Conservation (phyloP, 2,113 vertebrate genomes). For the Platysteira castanea region DNA sequence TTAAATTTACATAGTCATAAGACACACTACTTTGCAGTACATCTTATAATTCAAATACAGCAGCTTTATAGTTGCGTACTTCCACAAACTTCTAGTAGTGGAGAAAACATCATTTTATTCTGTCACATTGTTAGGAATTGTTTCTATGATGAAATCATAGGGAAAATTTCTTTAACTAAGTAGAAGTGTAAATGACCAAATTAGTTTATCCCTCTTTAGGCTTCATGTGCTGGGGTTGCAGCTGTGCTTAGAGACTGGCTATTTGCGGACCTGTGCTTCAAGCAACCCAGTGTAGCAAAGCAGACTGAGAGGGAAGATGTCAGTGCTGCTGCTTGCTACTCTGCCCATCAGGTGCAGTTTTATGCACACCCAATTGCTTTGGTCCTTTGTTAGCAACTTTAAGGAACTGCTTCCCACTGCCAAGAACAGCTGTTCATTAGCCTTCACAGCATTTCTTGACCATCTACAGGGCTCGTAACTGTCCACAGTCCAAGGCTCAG, state of each 20-base stretch:
- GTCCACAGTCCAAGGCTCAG: background rate
- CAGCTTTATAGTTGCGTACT: background rate
- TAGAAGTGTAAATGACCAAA: background rate
- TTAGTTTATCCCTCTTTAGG: background rate
- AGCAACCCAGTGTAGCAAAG: background rate
- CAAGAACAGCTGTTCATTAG: background rate
- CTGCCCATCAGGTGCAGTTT: background rate
- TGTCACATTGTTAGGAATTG: background rate
- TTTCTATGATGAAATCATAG: background rate
- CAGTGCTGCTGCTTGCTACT: background rate
- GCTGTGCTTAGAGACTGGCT: background rate
- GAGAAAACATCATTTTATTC: background rate
- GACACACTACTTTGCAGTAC: background rate
- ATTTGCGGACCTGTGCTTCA: background rate
- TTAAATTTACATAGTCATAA: conserved; percentile 34
- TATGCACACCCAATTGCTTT: background rate
- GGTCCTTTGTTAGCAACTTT: background rate
- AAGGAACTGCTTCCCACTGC: background rate
- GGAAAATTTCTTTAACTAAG: background rate
- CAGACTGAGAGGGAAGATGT: background rate
- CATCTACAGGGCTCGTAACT: background rate
- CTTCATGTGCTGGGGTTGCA: background rate
- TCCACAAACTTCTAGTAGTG: background rate
- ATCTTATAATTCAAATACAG: background rate
- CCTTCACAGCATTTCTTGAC: background rate